Evolutionary conservation across 2,888 invertebrate genomes (phyloP), one percentile per base, ranked within the genome.

Genomic region (Lysandra bellargus): DNA sequence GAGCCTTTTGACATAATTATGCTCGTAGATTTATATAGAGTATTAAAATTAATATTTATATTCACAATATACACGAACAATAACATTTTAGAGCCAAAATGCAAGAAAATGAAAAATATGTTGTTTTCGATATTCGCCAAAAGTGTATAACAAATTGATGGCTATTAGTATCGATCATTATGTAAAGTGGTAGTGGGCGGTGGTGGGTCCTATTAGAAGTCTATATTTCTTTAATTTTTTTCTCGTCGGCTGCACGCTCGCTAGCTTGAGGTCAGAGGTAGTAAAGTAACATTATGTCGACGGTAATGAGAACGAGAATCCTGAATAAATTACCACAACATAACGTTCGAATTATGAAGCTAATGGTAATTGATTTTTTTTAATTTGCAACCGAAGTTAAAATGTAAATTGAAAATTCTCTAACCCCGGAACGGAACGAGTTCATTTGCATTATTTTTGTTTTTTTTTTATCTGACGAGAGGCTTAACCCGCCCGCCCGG

Each of bases 401-500:
- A 76, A 76, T 53, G 76, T 76, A 76, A 76, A 76, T 76, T 76
- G 76, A 76, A 76, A 76, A 76, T 53, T 76, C 76, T 57, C 76
- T 76, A 76, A 76, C 76, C 76, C 76, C 76, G 76, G 76, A 76
- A 76, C 57, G 76, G 53, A 76, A 76, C 76, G 14, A 76, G 76
- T 76, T 80, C 78, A 78, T 78, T 64, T 78, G 78, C 64, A 78
- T 64, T 78, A 78, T 78, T 61, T 78, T 40, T 64, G 61, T 79
- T 78, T 78, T 75, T 37, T 69, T 80, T 30, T 74, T 72, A 77
- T 79, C 76, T 74, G 75, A 78, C 79, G 76, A 80, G 81, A 79
- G 82, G 83, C 83, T 79, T 64, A 81, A 78, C 80, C 82, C 80
- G 80, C 80, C 80, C 84, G 81, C 84, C 82, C 82, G 84, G 83